phyloP scores from a whole-genome alignment of 2,888 invertebrate species.

The Caradrina clavipalpis region DNA sequence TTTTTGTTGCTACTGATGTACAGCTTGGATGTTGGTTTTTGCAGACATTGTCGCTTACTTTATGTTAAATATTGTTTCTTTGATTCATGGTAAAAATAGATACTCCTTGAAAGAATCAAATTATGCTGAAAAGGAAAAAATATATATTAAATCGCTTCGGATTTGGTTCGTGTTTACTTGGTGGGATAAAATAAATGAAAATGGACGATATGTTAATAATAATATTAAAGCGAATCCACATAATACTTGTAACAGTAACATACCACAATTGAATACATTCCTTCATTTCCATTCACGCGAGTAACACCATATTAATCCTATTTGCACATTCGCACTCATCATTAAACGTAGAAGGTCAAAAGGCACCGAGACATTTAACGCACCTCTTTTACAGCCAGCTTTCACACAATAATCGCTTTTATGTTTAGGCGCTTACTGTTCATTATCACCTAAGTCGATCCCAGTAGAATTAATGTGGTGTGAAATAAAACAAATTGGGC shows the following conservation, averaged over 20 bases:
- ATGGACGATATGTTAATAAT: not conserved
- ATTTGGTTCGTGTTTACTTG: too few species aligned
- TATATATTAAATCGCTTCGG: too few species aligned
- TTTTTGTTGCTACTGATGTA: conserved; percentile 2
- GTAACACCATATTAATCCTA: conserved; percentile 26
- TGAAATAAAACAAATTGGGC: conserved; percentile 64
- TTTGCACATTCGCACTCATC: conserved; percentile 46
- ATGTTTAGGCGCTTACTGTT: not conserved
- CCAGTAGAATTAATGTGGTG: conserved; percentile 31
- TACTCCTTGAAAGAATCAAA: not conserved
- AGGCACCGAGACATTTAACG: conserved; percentile 32
- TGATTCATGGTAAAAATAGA: not conserved
- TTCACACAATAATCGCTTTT: conserved; percentile 13
- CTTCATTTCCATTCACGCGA: not conserved
- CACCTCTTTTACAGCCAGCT: conserved; percentile 9
- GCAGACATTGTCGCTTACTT: not conserved
- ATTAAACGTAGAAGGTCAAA: conserved; percentile 45
- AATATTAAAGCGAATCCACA: not conserved
- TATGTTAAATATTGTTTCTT: not conserved
- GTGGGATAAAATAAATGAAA: too few species aligned
- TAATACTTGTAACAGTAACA: not conserved
- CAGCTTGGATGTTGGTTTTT: not conserved
- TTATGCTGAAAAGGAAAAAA: not conserved
- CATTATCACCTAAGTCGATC: conserved; percentile 10
- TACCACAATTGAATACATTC: conserved; percentile 1